Evolutionary conservation across 2,113 vertebrate genomes (phyloP).

Genomic region (Oreochromis niloticus): DNA sequence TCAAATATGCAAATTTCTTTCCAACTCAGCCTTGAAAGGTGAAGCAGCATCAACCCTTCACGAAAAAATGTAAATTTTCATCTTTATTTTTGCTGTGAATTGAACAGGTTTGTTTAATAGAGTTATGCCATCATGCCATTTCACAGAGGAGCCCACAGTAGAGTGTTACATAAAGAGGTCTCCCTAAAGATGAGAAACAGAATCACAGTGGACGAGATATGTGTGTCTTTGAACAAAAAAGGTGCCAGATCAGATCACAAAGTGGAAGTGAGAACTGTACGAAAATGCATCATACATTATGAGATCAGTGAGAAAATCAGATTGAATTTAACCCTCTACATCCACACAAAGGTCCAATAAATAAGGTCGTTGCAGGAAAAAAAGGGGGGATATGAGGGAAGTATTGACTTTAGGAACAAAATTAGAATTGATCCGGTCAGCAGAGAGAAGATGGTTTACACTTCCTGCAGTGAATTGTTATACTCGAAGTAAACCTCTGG

Average conservation of each 20-base stretch:
- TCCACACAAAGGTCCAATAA: background rate
- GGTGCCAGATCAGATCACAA: background rate
- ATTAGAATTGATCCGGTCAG: conserved; percentile 45
- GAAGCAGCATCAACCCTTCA: background rate
- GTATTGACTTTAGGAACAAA: conserved; percentile 31
- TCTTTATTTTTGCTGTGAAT: background rate
- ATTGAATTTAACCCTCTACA: background rate
- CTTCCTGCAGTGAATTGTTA: conserved; percentile 28
- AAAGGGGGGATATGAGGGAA: background rate
- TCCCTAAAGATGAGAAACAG: background rate
- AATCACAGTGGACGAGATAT: background rate
- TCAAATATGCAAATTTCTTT: background rate
- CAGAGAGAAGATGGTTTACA: conserved; percentile 21
- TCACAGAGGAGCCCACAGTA: background rate
- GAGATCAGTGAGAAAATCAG: background rate
- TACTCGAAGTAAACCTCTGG: background rate
- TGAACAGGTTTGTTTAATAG: background rate
- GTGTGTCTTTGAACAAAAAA: background rate
- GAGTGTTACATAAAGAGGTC: background rate
- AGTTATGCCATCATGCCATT: background rate
- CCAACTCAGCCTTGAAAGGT: background rate
- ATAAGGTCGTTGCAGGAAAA: background rate
- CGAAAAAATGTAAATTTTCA: background rate
- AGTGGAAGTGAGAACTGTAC: background rate
- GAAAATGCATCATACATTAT: background rate